Base-by-base conservation (phyloP, 2,113 vertebrate genomes). In the Lonchura striata region DNA sequence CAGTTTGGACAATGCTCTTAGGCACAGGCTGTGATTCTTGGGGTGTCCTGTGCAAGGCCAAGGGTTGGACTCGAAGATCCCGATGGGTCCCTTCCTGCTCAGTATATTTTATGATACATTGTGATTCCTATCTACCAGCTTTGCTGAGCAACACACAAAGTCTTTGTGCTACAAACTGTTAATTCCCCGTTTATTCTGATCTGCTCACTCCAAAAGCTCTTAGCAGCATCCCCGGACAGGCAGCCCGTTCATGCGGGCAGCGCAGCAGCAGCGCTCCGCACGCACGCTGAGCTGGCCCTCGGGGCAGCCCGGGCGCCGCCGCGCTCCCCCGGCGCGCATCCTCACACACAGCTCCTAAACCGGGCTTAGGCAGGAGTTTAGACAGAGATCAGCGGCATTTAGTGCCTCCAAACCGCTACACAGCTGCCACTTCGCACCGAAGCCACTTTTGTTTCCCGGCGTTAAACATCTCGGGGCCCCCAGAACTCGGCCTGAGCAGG, bases 261-360 rank as follows among this genome's bases (percentile, higher is more conserved):
- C 18, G 3, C 20, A 28, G 16, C 2, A 7, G 74, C 52, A 54
- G n/a, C 1, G 52, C 37, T 5, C 12, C 2, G 6, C 22, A 6
- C 13, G 5, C 1, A 8, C 8, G n/a, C n/a, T n/a, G n/a, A n/a
- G n/a, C n/a, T n/a, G n/a, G 9, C 71, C 6, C 0, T 2, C 22
- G 16, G 35, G 35, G 11, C 27, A 8, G 76, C 54, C 72, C 57
- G 2, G 41, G 35, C 19, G 19, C 39, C 85, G 3, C 46, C 0
- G 3, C 3, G 33, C 25, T 2, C 6, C 13, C 30, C 5, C 1
- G 54, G 35, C 7, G 15, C 0, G 47, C 27, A 6, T 21, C 65
- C 78, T 28, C 7, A 15, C 52, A 35, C 42, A 13, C 70, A n/a
- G 68, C n/a, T 7, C 57, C 66, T 92, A 90, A 95, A 65, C 61